Percentiles rank a stretch among this genome's conserved stretches.
Conservation (phyloP, 2,797 vertebrate genomes). For the Chaunax sp. region DNA sequence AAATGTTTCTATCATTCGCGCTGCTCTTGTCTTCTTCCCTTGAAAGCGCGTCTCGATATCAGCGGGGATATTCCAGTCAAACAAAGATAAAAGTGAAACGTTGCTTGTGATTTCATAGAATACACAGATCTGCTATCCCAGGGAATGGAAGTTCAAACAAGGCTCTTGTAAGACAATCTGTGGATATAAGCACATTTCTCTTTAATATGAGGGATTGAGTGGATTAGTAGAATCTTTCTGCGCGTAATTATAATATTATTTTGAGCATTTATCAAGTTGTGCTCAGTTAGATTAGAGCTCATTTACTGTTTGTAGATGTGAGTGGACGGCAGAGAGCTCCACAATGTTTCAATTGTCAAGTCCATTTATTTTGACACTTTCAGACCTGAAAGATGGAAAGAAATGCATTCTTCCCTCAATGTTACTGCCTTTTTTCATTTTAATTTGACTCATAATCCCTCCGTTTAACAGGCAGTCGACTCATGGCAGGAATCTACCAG, state of each 20-base stretch:
- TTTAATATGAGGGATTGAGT: slow-evolving; percentile 30
- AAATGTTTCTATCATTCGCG: slow-evolving; percentile 29
- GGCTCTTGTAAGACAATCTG: slow-evolving; percentile 1
- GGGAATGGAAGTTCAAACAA: slow-evolving; percentile 34
- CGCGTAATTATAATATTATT: slow-evolving; percentile 39
- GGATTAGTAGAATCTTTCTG: slow-evolving; percentile 29
- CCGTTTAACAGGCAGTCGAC: not conserved
- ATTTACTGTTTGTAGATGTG: slow-evolving; percentile 12
- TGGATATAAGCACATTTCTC: not conserved
- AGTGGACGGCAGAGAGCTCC: not conserved
- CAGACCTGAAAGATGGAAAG: not conserved
- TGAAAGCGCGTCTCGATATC: slow-evolving; percentile 27
- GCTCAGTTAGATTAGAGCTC: slow-evolving; percentile 16
- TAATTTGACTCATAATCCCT: not conserved
- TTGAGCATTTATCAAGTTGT: slow-evolving; percentile 33
- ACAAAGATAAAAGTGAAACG: slow-evolving; percentile 7
- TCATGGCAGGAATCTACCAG: slow-evolving; percentile 9
- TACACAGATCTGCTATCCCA: not conserved
- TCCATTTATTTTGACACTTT: not conserved
- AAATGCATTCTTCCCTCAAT: not conserved
- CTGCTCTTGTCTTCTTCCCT: slow-evolving; percentile 41
- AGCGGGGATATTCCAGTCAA: slow-evolving; percentile 11
- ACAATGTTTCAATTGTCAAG: too few species aligned
- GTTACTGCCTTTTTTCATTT: not conserved
- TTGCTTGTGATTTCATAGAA: not conserved